These are phyloP conservation scores for Papilio polyxenes DNA, from an alignment of 1,140 invertebrate species.

Conservation along the genomic window DNA sequence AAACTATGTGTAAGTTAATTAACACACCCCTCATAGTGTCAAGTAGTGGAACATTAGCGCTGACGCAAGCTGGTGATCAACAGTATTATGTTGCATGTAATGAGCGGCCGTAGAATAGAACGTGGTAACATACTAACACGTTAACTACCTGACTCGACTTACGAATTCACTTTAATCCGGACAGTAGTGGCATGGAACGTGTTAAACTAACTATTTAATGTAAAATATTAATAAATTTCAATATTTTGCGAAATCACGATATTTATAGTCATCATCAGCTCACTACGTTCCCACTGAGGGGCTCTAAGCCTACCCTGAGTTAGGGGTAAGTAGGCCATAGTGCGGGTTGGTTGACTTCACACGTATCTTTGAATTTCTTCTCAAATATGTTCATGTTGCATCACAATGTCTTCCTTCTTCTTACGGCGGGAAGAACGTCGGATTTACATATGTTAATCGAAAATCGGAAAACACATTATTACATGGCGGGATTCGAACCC, in stretches of 20 bases:
- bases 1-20: conserved; percentile 12
- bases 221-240: not conserved
- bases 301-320: no score
- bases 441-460: no score
- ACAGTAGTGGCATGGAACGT: not conserved
- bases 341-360: no score
- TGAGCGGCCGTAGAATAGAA: not conserved
- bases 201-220: not conserved
- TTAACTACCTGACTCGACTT: not conserved
- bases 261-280: no score
- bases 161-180: not conserved
- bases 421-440: no score
- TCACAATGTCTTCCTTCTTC: no score
- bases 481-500: no score
- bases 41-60: conserved; percentile 21
- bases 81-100: conserved; percentile 21
- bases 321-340: no score
- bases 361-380: no score
- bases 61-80: not conserved
- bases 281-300: no score
- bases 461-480: no score
- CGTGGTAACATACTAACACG: not conserved
- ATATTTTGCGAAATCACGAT: not conserved
- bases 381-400: no score
- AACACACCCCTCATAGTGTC: conserved; percentile 1